Evolutionary conservation across 2,888 invertebrate genomes (phyloP).

Genomic region (Ectropis crepuscularia): DNA sequence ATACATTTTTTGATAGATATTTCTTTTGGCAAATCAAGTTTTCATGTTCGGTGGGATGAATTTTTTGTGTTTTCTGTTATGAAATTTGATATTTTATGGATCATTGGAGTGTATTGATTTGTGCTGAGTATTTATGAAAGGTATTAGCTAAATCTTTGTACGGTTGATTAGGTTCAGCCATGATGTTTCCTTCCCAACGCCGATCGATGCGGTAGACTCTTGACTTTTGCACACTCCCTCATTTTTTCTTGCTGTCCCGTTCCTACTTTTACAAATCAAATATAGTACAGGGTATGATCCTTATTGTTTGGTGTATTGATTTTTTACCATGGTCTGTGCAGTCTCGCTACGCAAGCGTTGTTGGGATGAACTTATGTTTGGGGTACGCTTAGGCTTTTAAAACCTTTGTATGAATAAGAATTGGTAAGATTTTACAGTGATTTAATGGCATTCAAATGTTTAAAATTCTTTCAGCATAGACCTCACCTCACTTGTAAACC

Average conservation of each 20-base stretch:
- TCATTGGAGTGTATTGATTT: slow-evolving; percentile 51
- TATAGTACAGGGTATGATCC: slow-evolving; percentile 65
- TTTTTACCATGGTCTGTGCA: slow-evolving; percentile 66
- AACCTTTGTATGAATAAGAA: background rate
- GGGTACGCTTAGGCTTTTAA: slow-evolving; percentile 34
- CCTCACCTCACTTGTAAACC: no score
- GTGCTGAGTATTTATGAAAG: slow-evolving; percentile 43
- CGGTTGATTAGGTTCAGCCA: slow-evolving; percentile 38
- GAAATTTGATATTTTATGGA: slow-evolving; percentile 64
- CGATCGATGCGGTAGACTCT: slow-evolving; percentile 81
- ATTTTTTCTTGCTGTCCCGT: slow-evolving; percentile 69
- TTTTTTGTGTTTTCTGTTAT: slow-evolving; percentile 44
- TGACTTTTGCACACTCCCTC: slow-evolving; percentile 74
- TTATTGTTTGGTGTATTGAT: slow-evolving; percentile 80
- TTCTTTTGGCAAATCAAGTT: slow-evolving; percentile 34
- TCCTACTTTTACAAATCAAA: slow-evolving; percentile 67
- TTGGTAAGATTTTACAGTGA: no score
- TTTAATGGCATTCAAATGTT: no score
- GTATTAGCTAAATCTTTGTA: slow-evolving; percentile 35
- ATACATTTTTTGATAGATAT: slow-evolving; percentile 31
- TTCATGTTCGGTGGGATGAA: slow-evolving; percentile 30
- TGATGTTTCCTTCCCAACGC: slow-evolving; percentile 55
- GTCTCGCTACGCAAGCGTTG: slow-evolving; percentile 48
- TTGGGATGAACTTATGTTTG: slow-evolving; percentile 38
- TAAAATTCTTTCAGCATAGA: no score